Base-by-base conservation (phyloP, 2,113 vertebrate genomes). In the Syngnathus scovelli region DNA sequence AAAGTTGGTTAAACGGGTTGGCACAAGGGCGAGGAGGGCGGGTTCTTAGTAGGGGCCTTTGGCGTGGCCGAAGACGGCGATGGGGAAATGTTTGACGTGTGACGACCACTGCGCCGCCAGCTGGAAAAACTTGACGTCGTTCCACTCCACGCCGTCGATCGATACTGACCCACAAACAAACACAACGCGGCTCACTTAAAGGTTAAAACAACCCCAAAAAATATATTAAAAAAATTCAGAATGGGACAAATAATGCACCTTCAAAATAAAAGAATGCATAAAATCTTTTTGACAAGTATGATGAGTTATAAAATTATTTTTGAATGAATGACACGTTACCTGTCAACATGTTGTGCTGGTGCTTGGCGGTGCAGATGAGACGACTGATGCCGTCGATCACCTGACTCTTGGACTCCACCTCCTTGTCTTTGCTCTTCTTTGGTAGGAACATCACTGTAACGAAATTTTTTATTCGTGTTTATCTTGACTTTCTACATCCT, bases 361-460 rank as follows among this genome's bases (percentile, higher is more conserved):
- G 94, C 78, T 95, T 98, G 1, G 96, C 95, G 48, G 96, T 98
- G 90, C 96, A 99, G 93, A 98, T 99, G 79, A 99, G 88, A 7
- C 96, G 93, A 83, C 93, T 97, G 91, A 99, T 99, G 56, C 96
- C 94, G 82, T 99, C 96, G 13, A 99, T 98, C 80, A 96, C 92
- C 82, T 99, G 96, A 87, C 95, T 98, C 78, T 98, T 99, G 0
- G 95, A 92, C 83, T 99, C 96, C 69, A 93, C 61, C 13, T 99
- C 96, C 80, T 94, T 98, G 90, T 99, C 96, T 90, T 95, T 98
- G 54, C 93, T 93, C 84, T 99, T 99, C 91, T 99, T 99, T 76
- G 95, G 95, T 87, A 99, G 83, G 88, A 99, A 98, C 94, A 99
- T 99, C 77, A 99, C 96, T 99, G n/a, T n/a, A n/a, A n/a, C n/a